phyloP scores from a whole-genome alignment of 2,888 invertebrate genomes.

The Tenthredo notha region DNA sequence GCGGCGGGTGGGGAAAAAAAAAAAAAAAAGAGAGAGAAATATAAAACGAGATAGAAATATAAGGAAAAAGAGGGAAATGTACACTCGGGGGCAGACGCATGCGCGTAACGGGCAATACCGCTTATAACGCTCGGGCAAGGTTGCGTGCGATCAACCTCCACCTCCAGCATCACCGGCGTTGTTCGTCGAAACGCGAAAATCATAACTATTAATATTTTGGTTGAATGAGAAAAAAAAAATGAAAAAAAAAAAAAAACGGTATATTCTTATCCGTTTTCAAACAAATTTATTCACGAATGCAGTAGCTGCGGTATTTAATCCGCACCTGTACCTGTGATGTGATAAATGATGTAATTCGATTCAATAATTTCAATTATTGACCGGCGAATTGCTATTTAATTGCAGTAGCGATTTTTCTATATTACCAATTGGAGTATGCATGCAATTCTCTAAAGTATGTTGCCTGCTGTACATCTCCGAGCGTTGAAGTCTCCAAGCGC shows the following conservation, averaged over 20 bases:
- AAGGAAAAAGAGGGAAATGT: conserved; percentile 27
- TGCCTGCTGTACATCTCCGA: neutral
- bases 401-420: neutral
- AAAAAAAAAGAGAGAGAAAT: neutral
- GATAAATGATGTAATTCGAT: neutral
- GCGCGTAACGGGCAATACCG: conserved; percentile 65
- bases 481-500: conserved; percentile 41
- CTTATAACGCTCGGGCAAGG: conserved; percentile 38
- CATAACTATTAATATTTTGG: neutral
- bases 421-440: neutral
- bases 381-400: neutral
- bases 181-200: neutral
- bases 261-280: neutral
- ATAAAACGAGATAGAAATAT: neutral
- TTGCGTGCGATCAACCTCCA: conserved; percentile 49
- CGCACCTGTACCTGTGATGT: neutral
- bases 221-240: neutral
- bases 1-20: conserved; percentile 24
- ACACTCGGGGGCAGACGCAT: conserved; percentile 59
- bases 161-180: conserved; percentile 34
- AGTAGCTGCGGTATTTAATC: neutral
- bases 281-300: neutral
- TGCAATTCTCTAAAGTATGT: neutral
- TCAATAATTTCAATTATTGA: neutral
- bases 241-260: neutral